Evolutionary conservation across 2,888 invertebrate species (phyloP), one percentile per base, ranked within the genome.

Genomic region (Ernsta delagoae): DNA sequence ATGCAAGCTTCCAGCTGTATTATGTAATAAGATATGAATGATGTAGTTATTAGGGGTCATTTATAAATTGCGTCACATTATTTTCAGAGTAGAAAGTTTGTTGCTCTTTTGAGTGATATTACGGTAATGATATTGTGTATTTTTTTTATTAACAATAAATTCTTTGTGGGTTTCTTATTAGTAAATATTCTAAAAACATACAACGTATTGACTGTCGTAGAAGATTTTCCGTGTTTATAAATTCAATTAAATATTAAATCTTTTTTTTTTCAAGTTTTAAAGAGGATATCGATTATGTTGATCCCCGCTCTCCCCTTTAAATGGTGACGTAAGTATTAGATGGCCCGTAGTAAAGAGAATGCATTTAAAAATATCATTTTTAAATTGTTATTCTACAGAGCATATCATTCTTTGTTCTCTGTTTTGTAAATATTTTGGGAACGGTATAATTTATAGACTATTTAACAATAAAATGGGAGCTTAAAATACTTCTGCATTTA

Each of bases 341-440:
- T 53, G 3, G 4, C 9, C 53, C 16, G 8, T 9, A 24, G 24
- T 6, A 4, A 24, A 24, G 41, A 60, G 54, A 75, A 79, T 77
- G 81, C 82, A 83, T 85, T 84, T 82, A 79, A 77, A 79, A 79
- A 57, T 83, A 85, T 76, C 75, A 73, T 80, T 79, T 81, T 50
- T 75, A 82, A 83, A 78, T 78, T 84, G 80, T 78, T 81, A 84
- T 80, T 89, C 84, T 88, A 87, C 83, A 88, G 85, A 83, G 85
- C 91, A 91, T 92, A 92, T 92, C 90, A 86, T 6, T 77, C 78
- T 82, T 83, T 87, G 81, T 87, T 73, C 72, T 75, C 68, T 85
- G 80, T 82, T 88, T 88, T 92, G 91, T 92, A 92, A 84, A 92
- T 91, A 91, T 80, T 79, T 83, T n/a, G 67, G 59, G 48, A 31